phyloP scores from a whole-genome alignment of 2,113 vertebrate genomes.

The Nycticebus coucang region DNA sequence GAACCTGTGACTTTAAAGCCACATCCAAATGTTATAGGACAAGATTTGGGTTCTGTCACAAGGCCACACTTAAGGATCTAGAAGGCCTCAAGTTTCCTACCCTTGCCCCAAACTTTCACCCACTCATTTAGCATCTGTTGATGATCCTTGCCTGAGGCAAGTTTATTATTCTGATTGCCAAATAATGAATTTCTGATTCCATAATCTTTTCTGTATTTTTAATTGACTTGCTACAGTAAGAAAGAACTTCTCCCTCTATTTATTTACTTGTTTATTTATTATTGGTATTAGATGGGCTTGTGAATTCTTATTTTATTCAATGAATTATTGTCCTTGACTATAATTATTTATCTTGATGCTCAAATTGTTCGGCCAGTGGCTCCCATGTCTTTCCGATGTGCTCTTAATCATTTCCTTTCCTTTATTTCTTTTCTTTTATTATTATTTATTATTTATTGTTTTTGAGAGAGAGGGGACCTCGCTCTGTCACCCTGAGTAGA shows the following conservation, averaged over 20 bases:
- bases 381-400: neutral
- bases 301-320: neutral
- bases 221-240: constrained; percentile 18
- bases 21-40: too few species aligned
- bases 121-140: neutral
- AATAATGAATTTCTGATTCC: constrained; percentile 36
- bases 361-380: neutral
- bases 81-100: too few species aligned
- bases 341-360: constrained; percentile 24
- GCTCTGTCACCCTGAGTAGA: too few species aligned
- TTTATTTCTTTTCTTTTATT: too few species aligned
- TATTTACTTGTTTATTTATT: constrained; percentile 42
- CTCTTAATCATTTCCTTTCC: neutral
- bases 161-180: constrained; percentile 30
- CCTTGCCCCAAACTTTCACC: neutral
- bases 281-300: neutral
- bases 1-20: too few species aligned
- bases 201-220: constrained; percentile 34
- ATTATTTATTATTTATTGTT: too few species aligned
- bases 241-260: neutral
- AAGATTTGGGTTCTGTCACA: too few species aligned
- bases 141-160: constrained; percentile 21
- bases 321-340: constrained; percentile 19
- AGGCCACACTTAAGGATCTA: too few species aligned
- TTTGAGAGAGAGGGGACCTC: too few species aligned